Evolutionary conservation across 2,113 vertebrate species (phyloP).

Genomic region (Camelus bactrianus): DNA sequence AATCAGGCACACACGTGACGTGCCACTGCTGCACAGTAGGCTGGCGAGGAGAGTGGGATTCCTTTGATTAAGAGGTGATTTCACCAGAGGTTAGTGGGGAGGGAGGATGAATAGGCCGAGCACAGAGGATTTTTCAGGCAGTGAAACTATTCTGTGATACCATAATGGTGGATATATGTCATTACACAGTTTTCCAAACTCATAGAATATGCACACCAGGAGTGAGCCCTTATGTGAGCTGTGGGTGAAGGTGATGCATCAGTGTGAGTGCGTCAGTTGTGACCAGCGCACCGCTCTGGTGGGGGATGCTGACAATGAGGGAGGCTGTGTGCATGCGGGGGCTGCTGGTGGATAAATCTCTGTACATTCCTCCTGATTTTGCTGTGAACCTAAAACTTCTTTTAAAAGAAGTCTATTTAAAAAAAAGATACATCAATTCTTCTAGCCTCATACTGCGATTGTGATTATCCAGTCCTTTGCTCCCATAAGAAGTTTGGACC

Average conservation of each 20-base stretch:
- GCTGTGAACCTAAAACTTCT: not conserved
- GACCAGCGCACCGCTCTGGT: not conserved
- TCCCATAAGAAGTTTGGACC: not conserved
- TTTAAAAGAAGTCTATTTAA: not conserved
- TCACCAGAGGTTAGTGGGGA: not conserved
- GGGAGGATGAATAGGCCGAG: not conserved
- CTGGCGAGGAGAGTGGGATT: not conserved
- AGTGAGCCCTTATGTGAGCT: not conserved
- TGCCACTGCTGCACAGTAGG: rapidly evolving
- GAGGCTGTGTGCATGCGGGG: not conserved
- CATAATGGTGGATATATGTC: not conserved
- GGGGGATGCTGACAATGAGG: not conserved
- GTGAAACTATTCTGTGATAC: too few relatives aligned
- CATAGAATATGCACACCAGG: not conserved
- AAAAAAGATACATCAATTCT: not conserved
- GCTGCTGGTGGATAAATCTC: not conserved
- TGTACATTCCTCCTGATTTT: not conserved
- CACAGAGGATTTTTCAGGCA: not conserved
- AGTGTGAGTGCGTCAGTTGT: not conserved
- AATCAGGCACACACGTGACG: rapidly evolving
- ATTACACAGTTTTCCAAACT: not conserved
- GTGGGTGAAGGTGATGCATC: not conserved
- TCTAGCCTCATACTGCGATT: not conserved
- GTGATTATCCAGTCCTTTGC: not conserved
- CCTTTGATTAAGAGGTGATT: not conserved